Conservation (phyloP, 2,113 vertebrate genomes). For the Cheilinus undulatus region DNA sequence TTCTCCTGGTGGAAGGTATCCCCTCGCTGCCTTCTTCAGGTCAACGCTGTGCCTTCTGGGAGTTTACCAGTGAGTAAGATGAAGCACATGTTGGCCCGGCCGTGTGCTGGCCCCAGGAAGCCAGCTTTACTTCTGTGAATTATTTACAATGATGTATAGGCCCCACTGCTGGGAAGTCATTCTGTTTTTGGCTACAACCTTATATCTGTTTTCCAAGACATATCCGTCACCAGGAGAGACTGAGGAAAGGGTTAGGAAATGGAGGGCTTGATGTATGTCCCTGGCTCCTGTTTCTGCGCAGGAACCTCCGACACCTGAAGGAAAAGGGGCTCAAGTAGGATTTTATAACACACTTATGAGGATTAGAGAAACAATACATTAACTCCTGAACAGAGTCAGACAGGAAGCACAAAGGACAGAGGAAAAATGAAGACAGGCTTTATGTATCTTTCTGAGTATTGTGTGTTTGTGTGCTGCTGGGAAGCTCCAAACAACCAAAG, state of each 20-base stretch:
- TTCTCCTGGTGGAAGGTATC: constrained; percentile 58
- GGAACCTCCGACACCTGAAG: constrained; percentile 37
- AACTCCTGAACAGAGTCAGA: constrained; percentile 1
- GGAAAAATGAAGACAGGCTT: constrained; percentile 2
- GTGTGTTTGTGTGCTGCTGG: not conserved
- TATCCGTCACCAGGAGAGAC: constrained; percentile 66
- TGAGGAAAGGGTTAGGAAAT: constrained; percentile 48
- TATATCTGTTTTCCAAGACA: constrained; percentile 72
- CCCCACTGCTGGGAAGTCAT: constrained; percentile 68
- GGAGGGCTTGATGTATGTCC: constrained; percentile 54
- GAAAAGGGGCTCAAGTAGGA: constrained; percentile 27
- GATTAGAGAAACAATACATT: constrained; percentile 41
- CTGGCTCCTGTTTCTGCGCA: constrained; percentile 35
- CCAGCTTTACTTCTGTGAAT: constrained; percentile 73
- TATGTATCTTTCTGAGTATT: not conserved
- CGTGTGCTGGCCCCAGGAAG: constrained; percentile 60
- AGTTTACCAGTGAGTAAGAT: constrained; percentile 76
- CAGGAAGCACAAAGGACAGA: constrained; percentile 2
- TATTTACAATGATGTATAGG: constrained; percentile 82
- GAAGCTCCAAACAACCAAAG: not conserved
- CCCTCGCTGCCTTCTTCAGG: constrained; percentile 70
- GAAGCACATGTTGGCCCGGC: constrained; percentile 74
- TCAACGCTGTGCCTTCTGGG: constrained; percentile 65
- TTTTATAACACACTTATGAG: constrained; percentile 47
- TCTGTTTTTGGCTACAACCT: constrained; percentile 71